Evolutionary conservation across 2,888 invertebrate species (phyloP), one percentile per base, ranked within the genome.

Genomic region (Coenonympha arcania): DNA sequence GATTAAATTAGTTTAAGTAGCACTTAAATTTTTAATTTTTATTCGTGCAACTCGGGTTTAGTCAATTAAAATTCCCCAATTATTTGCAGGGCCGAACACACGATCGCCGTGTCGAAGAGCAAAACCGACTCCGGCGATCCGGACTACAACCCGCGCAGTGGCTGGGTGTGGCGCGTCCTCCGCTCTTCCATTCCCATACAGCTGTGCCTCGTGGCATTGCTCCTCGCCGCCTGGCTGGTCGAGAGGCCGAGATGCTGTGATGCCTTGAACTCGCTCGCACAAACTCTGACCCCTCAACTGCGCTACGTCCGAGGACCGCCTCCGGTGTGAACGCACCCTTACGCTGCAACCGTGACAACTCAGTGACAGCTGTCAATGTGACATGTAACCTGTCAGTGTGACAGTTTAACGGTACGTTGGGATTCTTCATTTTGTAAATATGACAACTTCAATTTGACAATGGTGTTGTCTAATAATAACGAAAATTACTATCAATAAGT

Each of bases 281-380:
- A 93, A 64, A 91, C 92, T 0, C 79, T 94, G 31, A 90, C 92
- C n/a, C 94, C 94, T 4, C 93, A 94, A 66, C 84, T 95, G 49
- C 90, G 92, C 62, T 94, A 94, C 73, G 90, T 93, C n/a, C 89
- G 91, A 53, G 94, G 94, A 56, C 93, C 94, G 8, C 94, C 94
- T 15, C 94, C 95, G 11, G 68, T 68, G 62, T 66, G 65, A 63
- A 53, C 50, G 36, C 52, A 34, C 36, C 49, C 16, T 51, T 31
- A 47, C 22, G 18, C 20, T 19, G 15, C 3, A 13, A 1, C 15
- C 18, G 36, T 45, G 43, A 49, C 33, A 34, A 15, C 26, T 41
- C 13, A n/a, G 9, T 41, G 28, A 49, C 36, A 39, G 40, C 31
- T 26, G 31, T 40, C 24, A 48, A 41, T 28, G 13, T 50, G 45